Conservation (phyloP, 1,140 invertebrate species). For the Hermetia illucens region DNA sequence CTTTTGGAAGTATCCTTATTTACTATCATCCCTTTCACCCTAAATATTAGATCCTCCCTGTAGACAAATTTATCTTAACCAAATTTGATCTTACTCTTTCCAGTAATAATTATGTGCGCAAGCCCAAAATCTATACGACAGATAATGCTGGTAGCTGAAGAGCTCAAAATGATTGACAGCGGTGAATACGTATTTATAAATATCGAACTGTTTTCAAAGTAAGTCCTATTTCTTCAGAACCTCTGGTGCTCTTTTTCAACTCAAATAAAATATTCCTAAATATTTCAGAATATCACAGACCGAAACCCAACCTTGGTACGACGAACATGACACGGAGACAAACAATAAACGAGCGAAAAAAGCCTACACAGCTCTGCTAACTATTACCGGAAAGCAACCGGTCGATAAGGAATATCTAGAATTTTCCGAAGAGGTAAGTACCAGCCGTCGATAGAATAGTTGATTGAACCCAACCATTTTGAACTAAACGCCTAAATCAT, state of each 20-base stretch:
- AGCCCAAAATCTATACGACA: constrained; percentile 73
- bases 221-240: constrained; percentile 31
- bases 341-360: constrained; percentile 71
- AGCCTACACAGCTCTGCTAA: constrained; percentile 81
- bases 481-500: too few species aligned
- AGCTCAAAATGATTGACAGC: constrained; percentile 83
- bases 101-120: constrained; percentile 91
- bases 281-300: constrained; percentile 21
- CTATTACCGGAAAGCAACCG: constrained; percentile 71
- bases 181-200: constrained; percentile 98
- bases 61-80: too few species aligned
- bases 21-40: too few species aligned
- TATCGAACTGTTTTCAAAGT: constrained; percentile 92
- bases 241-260: background rate
- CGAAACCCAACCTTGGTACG: constrained; percentile 61
- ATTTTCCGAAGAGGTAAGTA: constrained; percentile 54
- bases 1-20: too few species aligned
- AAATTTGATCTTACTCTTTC: too few species aligned
- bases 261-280: background rate
- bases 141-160: constrained; percentile 79
- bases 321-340: constrained; percentile 59
- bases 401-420: constrained; percentile 61
- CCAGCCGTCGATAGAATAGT: constrained; percentile 1
- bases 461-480: too few species aligned
- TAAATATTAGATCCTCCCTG: too few species aligned